Evolutionary conservation across 2,888 invertebrate species (phyloP).

Genomic region (Nomada ferruginata): DNA sequence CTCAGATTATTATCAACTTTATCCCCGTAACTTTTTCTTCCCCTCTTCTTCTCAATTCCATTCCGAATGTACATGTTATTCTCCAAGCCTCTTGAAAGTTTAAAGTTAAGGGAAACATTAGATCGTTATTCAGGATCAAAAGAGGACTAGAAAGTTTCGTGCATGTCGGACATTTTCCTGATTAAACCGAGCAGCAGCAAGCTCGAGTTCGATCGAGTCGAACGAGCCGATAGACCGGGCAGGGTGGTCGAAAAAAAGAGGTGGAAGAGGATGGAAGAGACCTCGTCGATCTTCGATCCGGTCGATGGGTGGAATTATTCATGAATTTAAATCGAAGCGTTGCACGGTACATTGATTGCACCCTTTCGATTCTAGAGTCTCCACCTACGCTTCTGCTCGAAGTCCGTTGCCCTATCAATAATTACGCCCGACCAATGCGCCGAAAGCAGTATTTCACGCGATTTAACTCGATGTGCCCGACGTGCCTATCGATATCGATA

Average conservation of each 20-base stretch:
- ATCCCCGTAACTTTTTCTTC: not conserved
- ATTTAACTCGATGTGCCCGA: slow-evolving; percentile 69
- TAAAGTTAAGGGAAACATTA: not conserved
- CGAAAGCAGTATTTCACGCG: slow-evolving; percentile 76
- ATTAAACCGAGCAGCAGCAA: slow-evolving; percentile 56
- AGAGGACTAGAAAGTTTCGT: too few species aligned
- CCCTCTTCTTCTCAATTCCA: not conserved
- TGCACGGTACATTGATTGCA: slow-evolving; percentile 78
- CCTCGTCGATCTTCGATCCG: slow-evolving; percentile 67
- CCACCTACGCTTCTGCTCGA: slow-evolving; percentile 2
- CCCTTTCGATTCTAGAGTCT: slow-evolving; percentile 65
- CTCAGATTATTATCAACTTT: too few species aligned
- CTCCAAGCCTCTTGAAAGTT: too few species aligned
- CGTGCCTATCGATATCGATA: slow-evolving; percentile 45
- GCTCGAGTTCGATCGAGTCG: slow-evolving; percentile 31
- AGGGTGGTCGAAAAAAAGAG: slow-evolving; percentile 2
- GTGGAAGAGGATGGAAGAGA: slow-evolving; percentile 47
- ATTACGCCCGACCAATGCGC: slow-evolving; percentile 72
- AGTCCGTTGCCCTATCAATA: slow-evolving; percentile 69
- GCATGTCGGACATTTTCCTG: slow-evolving; percentile 46
- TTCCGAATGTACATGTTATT: too few species aligned
- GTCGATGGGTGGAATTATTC: slow-evolving; percentile 76
- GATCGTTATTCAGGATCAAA: not conserved
- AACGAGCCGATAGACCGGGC: slow-evolving; percentile 4
- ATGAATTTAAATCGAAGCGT: slow-evolving; percentile 80